Evolutionary conservation across 1,140 invertebrate genomes (phyloP).

Genomic region (Atta cephalotes): DNA sequence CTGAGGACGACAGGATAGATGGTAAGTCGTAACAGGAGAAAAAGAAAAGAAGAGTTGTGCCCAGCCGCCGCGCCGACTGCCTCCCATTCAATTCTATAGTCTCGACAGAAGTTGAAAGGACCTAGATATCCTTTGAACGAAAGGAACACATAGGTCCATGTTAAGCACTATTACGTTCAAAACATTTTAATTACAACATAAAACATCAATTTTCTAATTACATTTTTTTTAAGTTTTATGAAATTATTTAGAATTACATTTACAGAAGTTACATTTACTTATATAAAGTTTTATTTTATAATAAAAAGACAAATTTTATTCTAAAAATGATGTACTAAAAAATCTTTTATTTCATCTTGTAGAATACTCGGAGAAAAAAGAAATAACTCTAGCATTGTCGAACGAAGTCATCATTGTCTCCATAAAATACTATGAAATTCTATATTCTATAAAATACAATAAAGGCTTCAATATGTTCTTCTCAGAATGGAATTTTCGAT

Average conservation of each 20-base stretch:
- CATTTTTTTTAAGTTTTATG: not conserved
- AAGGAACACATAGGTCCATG: not conserved
- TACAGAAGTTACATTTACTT: too few relatives aligned
- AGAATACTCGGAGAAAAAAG: not conserved
- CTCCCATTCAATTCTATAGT: constrained; percentile 44
- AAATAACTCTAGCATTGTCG: not conserved
- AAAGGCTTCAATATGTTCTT: not conserved
- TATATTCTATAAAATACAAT: not conserved
- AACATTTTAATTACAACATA: not conserved
- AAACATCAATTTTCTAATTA: constrained; percentile 6
- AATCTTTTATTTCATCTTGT: not conserved
- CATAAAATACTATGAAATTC: not conserved
- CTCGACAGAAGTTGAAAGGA: constrained; percentile 34
- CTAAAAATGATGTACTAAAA: not conserved
- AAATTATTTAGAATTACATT: not conserved
- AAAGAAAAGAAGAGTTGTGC: constrained; percentile 20
- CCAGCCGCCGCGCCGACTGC: not conserved
- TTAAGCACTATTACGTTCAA: constrained; percentile 27
- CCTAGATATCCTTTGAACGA: constrained; percentile 11
- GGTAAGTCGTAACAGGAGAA: constrained; percentile 55
- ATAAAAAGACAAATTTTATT: not conserved
- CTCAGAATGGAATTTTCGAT: not conserved
- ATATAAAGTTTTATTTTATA: not conserved
- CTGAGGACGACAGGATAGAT: constrained; percentile 63
- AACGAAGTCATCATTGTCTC: not conserved